Evolutionary conservation across 2,797 vertebrate species (phyloP).

Genomic region (Pygocentrus nattereri): DNA sequence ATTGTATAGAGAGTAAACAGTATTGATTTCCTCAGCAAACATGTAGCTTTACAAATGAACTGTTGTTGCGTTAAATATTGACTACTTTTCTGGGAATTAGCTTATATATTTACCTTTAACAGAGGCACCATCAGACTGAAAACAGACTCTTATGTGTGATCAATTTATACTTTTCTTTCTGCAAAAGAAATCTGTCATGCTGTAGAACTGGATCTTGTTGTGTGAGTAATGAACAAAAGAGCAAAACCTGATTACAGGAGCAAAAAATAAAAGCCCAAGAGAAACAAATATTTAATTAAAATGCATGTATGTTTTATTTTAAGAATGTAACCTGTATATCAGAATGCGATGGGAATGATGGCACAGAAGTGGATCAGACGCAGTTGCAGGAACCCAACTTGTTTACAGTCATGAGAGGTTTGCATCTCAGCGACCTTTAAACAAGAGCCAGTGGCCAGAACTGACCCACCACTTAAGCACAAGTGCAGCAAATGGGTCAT

Average conservation of each 20-base stretch:
- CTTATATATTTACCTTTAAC: slow-evolving; percentile 14
- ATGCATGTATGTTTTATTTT: background rate
- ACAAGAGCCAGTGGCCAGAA: background rate
- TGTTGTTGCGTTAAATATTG: slow-evolving; percentile 5
- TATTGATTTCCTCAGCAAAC: slow-evolving; percentile 19
- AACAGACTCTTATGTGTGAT: background rate
- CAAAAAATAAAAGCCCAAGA: background rate
- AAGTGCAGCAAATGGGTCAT: too few relatives aligned
- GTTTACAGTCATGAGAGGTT: background rate
- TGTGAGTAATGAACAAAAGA: background rate
- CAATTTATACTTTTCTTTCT: background rate
- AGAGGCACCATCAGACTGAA: background rate
- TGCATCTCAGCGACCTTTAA: background rate
- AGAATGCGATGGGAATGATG: too few relatives aligned
- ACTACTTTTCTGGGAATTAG: slow-evolving; percentile 10
- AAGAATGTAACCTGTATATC: background rate
- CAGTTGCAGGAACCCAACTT: background rate
- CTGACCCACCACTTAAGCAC: background rate
- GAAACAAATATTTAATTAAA: background rate
- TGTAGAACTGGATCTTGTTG: background rate
- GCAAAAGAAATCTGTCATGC: background rate
- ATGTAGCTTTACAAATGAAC: background rate
- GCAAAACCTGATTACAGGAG: background rate
- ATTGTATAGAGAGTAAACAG: background rate
- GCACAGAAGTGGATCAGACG: background rate